Conservation (phyloP, 1,140 invertebrate species). For the Nixonia krombeini region DNA sequence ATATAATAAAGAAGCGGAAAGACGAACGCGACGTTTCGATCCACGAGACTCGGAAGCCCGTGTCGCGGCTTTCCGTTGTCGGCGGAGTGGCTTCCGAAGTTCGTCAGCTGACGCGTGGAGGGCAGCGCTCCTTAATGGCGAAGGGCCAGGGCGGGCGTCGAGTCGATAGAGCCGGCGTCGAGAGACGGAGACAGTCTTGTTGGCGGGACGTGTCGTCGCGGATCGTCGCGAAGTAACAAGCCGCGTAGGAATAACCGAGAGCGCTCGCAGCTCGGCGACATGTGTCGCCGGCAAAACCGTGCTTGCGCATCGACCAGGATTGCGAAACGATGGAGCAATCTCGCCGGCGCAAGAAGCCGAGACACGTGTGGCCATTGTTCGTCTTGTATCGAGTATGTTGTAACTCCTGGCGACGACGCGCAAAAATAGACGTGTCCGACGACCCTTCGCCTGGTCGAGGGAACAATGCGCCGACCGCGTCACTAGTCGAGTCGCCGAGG, state of each 20-base stretch:
- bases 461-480: too few relatives aligned
- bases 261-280: too few relatives aligned
- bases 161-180: constrained; percentile 23
- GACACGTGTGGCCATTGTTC: background rate
- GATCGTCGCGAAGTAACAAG: too few relatives aligned
- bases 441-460: too few relatives aligned
- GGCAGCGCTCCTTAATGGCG: constrained; percentile 52
- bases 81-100: constrained; percentile 9
- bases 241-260: background rate
- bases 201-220: too few relatives aligned
- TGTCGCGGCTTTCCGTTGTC: constrained; percentile 36
- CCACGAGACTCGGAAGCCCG: constrained; percentile 33
- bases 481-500: too few relatives aligned
- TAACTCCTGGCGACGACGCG: background rate
- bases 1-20: constrained; percentile 42
- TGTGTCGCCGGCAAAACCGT: background rate
- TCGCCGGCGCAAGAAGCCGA: background rate
- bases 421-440: background rate
- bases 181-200: too few relatives aligned
- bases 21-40: constrained; percentile 25
- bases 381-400: background rate
- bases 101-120: constrained; percentile 46
- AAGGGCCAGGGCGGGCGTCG: constrained; percentile 26
- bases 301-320: background rate
- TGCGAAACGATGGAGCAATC: constrained; percentile 1